Conservation (phyloP, 1,140 invertebrate genomes). For the Dufourea novaeangliae region DNA sequence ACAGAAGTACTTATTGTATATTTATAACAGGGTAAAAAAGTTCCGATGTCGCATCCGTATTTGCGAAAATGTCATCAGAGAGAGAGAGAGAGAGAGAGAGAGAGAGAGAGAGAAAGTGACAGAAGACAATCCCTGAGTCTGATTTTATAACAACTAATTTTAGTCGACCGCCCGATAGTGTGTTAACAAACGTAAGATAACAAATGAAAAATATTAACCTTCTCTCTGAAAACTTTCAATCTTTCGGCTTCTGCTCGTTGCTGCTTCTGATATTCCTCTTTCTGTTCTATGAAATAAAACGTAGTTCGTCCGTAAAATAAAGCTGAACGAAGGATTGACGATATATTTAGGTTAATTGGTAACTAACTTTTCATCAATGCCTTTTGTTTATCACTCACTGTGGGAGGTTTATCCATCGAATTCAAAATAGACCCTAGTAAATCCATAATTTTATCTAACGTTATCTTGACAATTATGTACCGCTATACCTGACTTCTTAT, state of each 20-base stretch:
- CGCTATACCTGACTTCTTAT: no score
- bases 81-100: no score
- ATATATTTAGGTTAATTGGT: conserved; percentile 58
- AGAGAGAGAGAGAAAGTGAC: no score
- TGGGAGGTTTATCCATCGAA: conserved; percentile 89
- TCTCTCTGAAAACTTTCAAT: conserved; percentile 81
- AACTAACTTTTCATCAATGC: conserved; percentile 85
- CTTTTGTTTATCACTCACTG: conserved; percentile 86
- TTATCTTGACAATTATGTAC: background rate
- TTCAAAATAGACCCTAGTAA: conserved; percentile 87
- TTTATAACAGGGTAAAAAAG: no score
- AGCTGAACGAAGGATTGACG: background rate
- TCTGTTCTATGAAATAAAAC: conserved; percentile 80
- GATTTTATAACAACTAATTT: no score
- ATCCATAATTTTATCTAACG: conserved; percentile 82
- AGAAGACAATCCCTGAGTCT: no score
- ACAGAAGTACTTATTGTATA: no score
- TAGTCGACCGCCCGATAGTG: no score
- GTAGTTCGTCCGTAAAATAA: background rate
- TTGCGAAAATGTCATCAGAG: no score
- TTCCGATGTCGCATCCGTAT: no score
- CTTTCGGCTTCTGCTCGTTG: conserved; percentile 80
- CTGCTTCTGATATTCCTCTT: conserved; percentile 79
- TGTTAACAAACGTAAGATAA: conserved; percentile 16
- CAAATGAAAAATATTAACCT: conserved; percentile 74